A percentile compares a stretch with the other conserved stretches of the same genome.
phyloP scores from a whole-genome alignment of 2,797 vertebrate genomes.

The Malacoctenus gilli region DNA sequence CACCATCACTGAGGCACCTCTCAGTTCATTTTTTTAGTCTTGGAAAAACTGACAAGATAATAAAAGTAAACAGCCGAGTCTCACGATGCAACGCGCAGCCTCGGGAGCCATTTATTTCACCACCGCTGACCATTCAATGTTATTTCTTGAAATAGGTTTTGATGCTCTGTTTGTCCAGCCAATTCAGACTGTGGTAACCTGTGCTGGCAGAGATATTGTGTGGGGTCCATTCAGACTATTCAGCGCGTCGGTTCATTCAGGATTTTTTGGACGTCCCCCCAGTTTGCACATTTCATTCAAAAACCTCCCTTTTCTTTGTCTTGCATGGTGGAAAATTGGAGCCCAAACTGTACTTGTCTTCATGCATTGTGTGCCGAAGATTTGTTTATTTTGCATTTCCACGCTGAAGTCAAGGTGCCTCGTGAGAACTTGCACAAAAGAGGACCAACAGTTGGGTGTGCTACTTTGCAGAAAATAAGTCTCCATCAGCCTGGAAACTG shows the following conservation, averaged over 20 bases:
- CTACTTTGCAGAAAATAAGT: no score
- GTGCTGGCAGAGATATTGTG: constrained; percentile 2
- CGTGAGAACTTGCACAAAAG: no score
- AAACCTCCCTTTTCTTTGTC: neutral
- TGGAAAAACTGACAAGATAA: neutral
- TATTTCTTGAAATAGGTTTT: neutral
- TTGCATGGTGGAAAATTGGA: constrained; percentile 1
- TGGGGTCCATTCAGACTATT: constrained; percentile 4
- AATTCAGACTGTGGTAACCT: constrained; percentile 8
- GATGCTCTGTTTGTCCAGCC: constrained; percentile 6
- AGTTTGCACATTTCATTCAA: no score
- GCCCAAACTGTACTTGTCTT: neutral
- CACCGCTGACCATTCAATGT: neutral
- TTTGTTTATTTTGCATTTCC: neutral
- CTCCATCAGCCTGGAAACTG: no score
- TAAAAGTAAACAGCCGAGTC: neutral
- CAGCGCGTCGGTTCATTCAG: constrained; percentile 2
- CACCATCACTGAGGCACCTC: constrained; percentile 1
- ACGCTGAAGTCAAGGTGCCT: no score
- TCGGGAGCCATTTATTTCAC: constrained; percentile 1
- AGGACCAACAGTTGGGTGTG: no score
- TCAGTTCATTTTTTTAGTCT: constrained; percentile 6
- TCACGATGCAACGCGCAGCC: neutral
- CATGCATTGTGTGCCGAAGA: neutral
- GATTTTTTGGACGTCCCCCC: no score